Evolutionary conservation across 2,113 vertebrate genomes (phyloP), one percentile per base, ranked within the genome.

Genomic region (Ciconia stormi): DNA sequence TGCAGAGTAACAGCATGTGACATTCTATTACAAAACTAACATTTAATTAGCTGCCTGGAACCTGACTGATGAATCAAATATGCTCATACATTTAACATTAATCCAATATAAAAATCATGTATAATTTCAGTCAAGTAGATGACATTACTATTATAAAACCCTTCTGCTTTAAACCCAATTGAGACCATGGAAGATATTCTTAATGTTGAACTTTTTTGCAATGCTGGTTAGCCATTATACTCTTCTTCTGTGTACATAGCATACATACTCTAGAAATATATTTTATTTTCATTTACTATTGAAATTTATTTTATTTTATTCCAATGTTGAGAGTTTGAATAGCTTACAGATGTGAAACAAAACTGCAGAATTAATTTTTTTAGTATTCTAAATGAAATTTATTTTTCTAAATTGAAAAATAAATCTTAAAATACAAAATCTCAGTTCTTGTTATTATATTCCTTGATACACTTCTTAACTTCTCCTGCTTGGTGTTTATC

Each of bases 41-140:
- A 46, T 62, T 92, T 69, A 89, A 82, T 89, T 86, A 82, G 47
- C n/a, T 89, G 25, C 18, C 71, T 82, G 71, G 56, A 90, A 88
- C 21, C 36, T 80, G 71, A 63, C 7, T 71, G 55, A 46, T 71
- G 30, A 94, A 59, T 80, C 27, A 63, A 79, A 72, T 72, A 69
- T 47, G 20, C 12, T 59, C 5, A 50, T 52, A 42, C 1, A 86
- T 92, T 90, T 77, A 80, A 2, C 21, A 83, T 82, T 92, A 65
- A 59, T 36, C n/a, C 25, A 59, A 10, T 52, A 86, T 13, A 80
- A 90, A 84, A 89, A n/a, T 56, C 15, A 17, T 38, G 20, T 5
- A 55, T 34, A n/a, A 82, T 71, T 76, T 85, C 47, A n/a, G 21
- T 13, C 58, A 52, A 77, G 50, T 74, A 56, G 32, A 32, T 50